phyloP scores from a whole-genome alignment of 2,888 invertebrate species.

The Acanthosepion pharaonis region DNA sequence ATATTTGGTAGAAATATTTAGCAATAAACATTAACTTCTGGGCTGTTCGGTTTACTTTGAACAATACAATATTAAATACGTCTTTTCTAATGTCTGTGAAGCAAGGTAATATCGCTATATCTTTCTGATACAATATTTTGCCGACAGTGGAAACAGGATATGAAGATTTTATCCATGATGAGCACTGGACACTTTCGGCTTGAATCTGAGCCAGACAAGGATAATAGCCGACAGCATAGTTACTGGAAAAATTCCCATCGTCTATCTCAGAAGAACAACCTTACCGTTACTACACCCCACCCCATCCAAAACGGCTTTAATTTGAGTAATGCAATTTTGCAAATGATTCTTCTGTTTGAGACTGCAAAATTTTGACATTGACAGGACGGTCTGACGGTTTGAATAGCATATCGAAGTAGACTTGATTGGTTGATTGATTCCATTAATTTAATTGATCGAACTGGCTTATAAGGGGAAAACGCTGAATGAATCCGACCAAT shows the following conservation, averaged over 20 bases:
- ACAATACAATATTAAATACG: neutral
- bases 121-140: neutral
- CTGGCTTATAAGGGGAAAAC: neutral
- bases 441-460: constrained; percentile 15
- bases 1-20: no score
- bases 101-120: neutral
- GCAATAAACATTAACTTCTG: neutral
- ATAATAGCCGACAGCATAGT: neutral
- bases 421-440: neutral
- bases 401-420: neutral
- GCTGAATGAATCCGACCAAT: neutral
- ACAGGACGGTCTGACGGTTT: neutral
- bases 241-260: neutral
- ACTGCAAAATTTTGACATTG: constrained; percentile 1
- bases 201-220: neutral
- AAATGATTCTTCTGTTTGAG: constrained; percentile 18
- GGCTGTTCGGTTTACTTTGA: neutral
- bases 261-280: neutral
- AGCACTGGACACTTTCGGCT: neutral
- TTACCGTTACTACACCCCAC: neutral
- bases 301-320: neutral
- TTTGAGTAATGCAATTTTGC: constrained; percentile 33
- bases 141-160: neutral
- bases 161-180: neutral
- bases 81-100: neutral